These are phyloP conservation scores for Chaunax sp. DNA, from an alignment of 2,797 vertebrate genomes.

Conservation along the genomic window DNA sequence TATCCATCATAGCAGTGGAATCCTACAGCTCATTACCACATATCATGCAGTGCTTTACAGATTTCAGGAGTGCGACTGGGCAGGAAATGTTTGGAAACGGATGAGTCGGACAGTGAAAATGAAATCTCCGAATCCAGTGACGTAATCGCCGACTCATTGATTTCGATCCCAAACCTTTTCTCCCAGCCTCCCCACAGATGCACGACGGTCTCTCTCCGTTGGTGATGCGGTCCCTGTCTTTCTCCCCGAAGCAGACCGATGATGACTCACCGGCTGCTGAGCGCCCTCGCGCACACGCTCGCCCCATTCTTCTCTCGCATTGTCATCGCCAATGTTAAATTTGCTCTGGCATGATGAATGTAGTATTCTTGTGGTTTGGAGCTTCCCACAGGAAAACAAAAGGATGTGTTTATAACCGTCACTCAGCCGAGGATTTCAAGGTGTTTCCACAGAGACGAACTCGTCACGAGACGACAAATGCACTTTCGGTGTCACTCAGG, in stretches of 20 bases:
- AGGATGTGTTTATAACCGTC: constrained; percentile 61
- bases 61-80: neutral
- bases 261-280: constrained; percentile 50
- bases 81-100: neutral
- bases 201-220: constrained; percentile 1
- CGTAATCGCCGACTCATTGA: constrained; percentile 14
- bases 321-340: constrained; percentile 71
- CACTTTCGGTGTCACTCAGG: constrained; percentile 14
- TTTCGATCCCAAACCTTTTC: constrained; percentile 14
- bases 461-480: constrained; percentile 8
- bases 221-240: neutral
- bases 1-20: neutral
- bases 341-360: constrained; percentile 67
- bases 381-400: constrained; percentile 72
- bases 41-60: neutral
- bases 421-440: constrained; percentile 50
- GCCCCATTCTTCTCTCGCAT: constrained; percentile 41
- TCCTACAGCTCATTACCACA: neutral
- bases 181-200: neutral
- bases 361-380: constrained; percentile 70
- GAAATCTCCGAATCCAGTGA: constrained; percentile 11
- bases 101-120: constrained; percentile 22
- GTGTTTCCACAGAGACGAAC: constrained; percentile 42
- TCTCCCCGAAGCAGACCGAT: constrained; percentile 25
- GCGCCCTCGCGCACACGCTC: constrained; percentile 24